Conservation (phyloP, 1,140 invertebrate species). For the Drosophila suzukii region DNA sequence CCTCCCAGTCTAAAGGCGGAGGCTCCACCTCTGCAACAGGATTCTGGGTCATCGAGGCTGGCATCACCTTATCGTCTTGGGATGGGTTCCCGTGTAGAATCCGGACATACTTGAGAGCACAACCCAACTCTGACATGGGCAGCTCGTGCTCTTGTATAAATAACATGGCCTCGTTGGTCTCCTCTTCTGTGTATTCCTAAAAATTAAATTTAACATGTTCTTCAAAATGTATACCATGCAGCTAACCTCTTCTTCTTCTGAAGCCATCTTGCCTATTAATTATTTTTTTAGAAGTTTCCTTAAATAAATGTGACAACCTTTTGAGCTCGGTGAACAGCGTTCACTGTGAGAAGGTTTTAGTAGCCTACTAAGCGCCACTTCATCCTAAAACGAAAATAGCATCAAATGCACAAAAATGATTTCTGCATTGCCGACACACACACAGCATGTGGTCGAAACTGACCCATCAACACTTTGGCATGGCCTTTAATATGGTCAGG, state of each 20-base stretch:
- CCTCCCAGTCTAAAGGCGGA: constrained; percentile 4
- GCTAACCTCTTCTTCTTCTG: constrained; percentile 20
- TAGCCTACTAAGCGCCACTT: constrained; percentile 6
- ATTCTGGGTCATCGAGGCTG: not conserved
- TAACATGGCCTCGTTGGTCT: constrained; percentile 37
- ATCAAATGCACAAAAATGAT: constrained; percentile 11
- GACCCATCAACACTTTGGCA: constrained; percentile 44
- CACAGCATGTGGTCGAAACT: constrained; percentile 37
- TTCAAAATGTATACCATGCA: no score
- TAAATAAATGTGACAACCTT: not conserved
- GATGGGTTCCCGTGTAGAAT: constrained; percentile 19
- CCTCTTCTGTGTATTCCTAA: constrained; percentile 44
- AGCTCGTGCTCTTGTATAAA: constrained; percentile 45
- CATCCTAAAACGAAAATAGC: not conserved
- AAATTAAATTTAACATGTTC: not conserved
- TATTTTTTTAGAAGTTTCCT: not conserved
- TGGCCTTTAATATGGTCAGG: constrained; percentile 22
- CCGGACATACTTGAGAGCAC: constrained; percentile 55
- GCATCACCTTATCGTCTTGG: not conserved
- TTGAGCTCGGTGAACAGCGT: not conserved
- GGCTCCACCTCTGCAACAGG: constrained; percentile 8
- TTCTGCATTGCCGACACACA: constrained; percentile 11
- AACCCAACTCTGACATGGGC: constrained; percentile 55
- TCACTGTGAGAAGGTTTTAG: not conserved
- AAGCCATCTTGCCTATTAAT: constrained; percentile 1